phyloP scores from a whole-genome alignment of 2,888 invertebrate species.

The Falcaria lacertinaria region DNA sequence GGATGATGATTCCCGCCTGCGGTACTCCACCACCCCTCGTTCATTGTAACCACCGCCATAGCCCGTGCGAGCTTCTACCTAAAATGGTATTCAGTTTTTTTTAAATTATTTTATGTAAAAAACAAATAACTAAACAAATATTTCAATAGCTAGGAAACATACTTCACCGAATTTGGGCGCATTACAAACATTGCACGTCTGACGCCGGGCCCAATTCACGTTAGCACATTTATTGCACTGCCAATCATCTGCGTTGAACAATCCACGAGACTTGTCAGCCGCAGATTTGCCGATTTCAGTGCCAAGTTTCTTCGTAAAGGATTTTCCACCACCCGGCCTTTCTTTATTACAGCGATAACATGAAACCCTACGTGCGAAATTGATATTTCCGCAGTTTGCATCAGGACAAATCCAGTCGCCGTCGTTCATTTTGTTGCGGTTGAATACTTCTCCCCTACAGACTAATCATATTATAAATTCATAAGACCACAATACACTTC shows the following conservation, averaged over 20 bases:
- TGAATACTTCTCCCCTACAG: not conserved
- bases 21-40: slow-evolving; percentile 96
- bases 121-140: not conserved
- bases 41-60: slow-evolving; percentile 97
- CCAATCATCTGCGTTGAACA: slow-evolving; percentile 99
- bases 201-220: slow-evolving; percentile 98
- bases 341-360: slow-evolving; percentile 96
- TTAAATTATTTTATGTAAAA: not conserved
- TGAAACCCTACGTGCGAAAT: slow-evolving; percentile 93
- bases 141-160: slow-evolving; percentile 52
- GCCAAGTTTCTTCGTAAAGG: slow-evolving; percentile 88
- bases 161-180: slow-evolving; percentile 98
- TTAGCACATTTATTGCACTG: slow-evolving; percentile 99
- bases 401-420: slow-evolving; percentile 85
- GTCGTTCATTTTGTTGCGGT: slow-evolving; percentile 70
- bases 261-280: slow-evolving; percentile 98
- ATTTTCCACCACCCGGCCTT: slow-evolving; percentile 57
- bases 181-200: slow-evolving; percentile 99
- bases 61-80: slow-evolving; percentile 86
- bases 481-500: slow-evolving; percentile 17
- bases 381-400: slow-evolving; percentile 92
- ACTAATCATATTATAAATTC: slow-evolving; percentile 2
- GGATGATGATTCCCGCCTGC: slow-evolving; percentile 89
- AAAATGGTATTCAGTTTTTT: slow-evolving; percentile 18
- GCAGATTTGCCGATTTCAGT: slow-evolving; percentile 99